Base-by-base conservation (phyloP, 1,140 invertebrate genomes). In the Halyomorpha halys region DNA sequence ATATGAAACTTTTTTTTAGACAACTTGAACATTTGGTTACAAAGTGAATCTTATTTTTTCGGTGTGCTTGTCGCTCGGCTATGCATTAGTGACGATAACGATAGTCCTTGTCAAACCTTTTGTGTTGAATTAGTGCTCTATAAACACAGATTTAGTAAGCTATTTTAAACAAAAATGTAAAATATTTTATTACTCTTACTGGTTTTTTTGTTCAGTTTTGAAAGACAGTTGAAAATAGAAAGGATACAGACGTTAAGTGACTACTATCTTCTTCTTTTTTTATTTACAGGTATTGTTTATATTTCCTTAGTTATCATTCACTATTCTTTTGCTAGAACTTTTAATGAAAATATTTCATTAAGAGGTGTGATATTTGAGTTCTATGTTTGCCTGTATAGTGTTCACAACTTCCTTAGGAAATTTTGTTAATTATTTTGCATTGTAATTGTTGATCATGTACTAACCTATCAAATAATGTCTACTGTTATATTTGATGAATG, bases 121-220 rank as follows among this genome's bases (percentile, higher is more conserved):
- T 56, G 53, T 56, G 53, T 21, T 56, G 53, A 21, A 56, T 56
- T 56, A 56, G 53, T 56, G 53, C 14, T 56, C 53, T 56, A 49
- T 56, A 56, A 56, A 56, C 53, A 56, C 19, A 39, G 34, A 39
- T 39, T 39, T 39, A 39, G 34, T 13, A 13, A 39, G 34, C 34
- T 39, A 39, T 39, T 39, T 39, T 39, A 39, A 39, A 39, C 34
- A 39, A 39, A 39, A 39, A 39, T 39, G 34, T 39, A 13, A 39
- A 39, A 13, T 39, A 39, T 39, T 39, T 39, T 13, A 39, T 3
- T 39, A 39, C 1, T 39, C 5, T 6, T 39, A 13, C 34, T 39
- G 34, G 34, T 11, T 39, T 11, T 39, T 39, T 39, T 11, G 34
- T 39, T 39, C 1, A 39, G 11, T 39, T 8, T 13, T 39, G 34